phyloP scores from a whole-genome alignment of 1,140 invertebrate genomes.

The Oscheius sp. region DNA sequence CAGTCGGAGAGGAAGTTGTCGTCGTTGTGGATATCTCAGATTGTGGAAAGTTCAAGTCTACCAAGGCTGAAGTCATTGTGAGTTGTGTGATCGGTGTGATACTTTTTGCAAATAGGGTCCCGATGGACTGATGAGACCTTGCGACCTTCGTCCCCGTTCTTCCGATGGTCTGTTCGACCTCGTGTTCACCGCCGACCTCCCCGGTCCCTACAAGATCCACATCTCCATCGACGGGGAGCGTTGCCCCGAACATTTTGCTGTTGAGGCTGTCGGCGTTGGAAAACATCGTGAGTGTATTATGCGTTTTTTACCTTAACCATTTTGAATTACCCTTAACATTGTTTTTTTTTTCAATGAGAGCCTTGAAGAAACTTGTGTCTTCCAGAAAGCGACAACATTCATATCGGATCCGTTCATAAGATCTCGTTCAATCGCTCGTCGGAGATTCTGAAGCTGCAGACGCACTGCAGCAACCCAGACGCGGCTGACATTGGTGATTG shows the following conservation, averaged over 20 bases:
- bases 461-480: neutral
- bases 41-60: conserved; percentile 23
- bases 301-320: no score
- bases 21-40: conserved; percentile 18
- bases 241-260: neutral
- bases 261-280: neutral
- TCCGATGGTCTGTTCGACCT: neutral
- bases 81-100: neutral
- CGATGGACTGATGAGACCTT: conserved; percentile 5
- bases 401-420: no score
- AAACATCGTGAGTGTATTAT: neutral
- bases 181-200: neutral
- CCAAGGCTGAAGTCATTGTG: conserved; percentile 10
- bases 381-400: no score
- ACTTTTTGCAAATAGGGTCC: neutral
- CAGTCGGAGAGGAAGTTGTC: neutral
- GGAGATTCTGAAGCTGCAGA: no score
- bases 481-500: neutral
- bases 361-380: no score
- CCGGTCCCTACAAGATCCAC: neutral
- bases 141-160: neutral
- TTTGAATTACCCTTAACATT: no score
- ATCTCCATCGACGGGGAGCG: neutral
- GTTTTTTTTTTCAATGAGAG: no score
- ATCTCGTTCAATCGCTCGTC: neutral